Evolutionary conservation across 2,888 invertebrate species (phyloP).

Genomic region (Philaethria dido): DNA sequence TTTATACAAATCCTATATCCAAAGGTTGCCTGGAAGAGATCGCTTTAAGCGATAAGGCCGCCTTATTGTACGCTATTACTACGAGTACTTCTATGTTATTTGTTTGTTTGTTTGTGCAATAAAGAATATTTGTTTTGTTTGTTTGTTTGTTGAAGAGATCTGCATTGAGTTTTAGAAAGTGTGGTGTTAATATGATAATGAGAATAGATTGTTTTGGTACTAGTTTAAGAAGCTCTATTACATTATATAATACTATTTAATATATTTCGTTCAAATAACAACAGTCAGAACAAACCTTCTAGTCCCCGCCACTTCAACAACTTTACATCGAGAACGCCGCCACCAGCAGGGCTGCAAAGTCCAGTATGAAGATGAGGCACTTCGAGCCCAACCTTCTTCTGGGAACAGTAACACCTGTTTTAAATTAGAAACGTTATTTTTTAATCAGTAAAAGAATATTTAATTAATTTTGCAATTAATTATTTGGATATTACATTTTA

Average conservation of each 20-base stretch:
- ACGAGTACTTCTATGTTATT: too few relatives aligned
- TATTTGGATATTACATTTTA: not conserved
- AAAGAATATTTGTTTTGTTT: too few relatives aligned
- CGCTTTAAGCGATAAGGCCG: too few relatives aligned
- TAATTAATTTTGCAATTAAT: not conserved
- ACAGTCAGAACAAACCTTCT: conserved; percentile 79
- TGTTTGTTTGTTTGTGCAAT: too few relatives aligned
- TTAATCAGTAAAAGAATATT: conserved; percentile 33
- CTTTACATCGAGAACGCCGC: conserved; percentile 92
- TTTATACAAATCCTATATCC: too few relatives aligned
- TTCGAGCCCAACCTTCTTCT: conserved; percentile 95
- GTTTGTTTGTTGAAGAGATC: too few relatives aligned
- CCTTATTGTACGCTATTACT: too few relatives aligned
- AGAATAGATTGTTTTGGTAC: too few relatives aligned
- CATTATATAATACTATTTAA: not conserved
- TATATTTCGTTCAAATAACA: not conserved
- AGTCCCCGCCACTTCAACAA: conserved; percentile 92
- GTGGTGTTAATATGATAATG: too few relatives aligned
- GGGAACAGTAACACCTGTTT: conserved; percentile 92
- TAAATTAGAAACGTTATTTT: conserved; percentile 35
- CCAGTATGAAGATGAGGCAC: conserved; percentile 94
- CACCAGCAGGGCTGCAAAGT: conserved; percentile 94
- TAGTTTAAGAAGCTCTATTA: too few relatives aligned
- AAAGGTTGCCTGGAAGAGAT: too few relatives aligned
- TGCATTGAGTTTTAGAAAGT: too few relatives aligned